Conservation (phyloP, 2,888 invertebrate species). For the Cheilosia vulpina region DNA sequence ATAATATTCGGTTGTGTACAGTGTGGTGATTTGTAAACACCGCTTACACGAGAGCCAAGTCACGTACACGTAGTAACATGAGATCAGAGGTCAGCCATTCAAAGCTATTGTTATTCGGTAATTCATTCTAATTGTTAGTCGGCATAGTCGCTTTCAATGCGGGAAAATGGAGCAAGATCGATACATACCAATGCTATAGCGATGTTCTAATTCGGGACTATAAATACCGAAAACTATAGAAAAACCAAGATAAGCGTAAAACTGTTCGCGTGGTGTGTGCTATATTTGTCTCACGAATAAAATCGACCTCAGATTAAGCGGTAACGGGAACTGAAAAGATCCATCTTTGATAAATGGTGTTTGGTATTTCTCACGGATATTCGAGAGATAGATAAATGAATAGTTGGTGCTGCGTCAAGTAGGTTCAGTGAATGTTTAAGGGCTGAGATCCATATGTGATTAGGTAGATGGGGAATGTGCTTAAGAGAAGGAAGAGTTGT, state of each 20-base stretch:
- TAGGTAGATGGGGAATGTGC: no score
- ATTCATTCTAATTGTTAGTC: background rate
- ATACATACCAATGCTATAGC: background rate
- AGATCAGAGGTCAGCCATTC: conserved; percentile 21
- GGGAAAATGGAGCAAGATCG: background rate
- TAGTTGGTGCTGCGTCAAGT: no score
- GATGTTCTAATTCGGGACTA: background rate
- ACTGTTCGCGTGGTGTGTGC: no score
- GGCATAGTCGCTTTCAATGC: background rate
- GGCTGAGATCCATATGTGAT: no score
- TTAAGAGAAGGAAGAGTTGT: no score
- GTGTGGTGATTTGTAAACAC: conserved; percentile 18
- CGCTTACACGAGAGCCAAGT: conserved; percentile 32
- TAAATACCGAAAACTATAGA: no score
- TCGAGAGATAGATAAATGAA: no score
- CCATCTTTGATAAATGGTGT: no score
- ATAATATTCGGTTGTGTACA: conserved; percentile 7
- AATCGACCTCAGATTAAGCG: background rate
- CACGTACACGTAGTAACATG: conserved; percentile 21
- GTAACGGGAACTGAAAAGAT: no score
- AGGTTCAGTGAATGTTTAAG: no score
- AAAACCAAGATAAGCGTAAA: no score
- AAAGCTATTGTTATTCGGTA: background rate
- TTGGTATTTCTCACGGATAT: no score
- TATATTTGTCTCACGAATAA: background rate